Conservation (phyloP, 1,140 invertebrate species). For the Neuroterus valhalla region DNA sequence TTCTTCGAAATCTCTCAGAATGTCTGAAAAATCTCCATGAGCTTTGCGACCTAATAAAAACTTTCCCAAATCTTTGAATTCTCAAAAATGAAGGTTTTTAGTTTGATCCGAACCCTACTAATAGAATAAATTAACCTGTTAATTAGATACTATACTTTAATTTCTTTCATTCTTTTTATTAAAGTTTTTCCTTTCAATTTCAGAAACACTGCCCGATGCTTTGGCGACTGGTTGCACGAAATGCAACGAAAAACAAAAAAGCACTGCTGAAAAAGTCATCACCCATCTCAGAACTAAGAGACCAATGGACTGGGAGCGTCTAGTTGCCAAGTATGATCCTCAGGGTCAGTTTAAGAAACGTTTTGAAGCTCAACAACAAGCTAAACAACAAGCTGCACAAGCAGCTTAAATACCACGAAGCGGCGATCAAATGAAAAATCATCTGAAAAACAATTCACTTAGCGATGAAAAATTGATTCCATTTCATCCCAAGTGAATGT, state of each 20-base stretch:
- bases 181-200: no score
- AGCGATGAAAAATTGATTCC: slow-evolving; percentile 34
- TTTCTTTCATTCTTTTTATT: no score
- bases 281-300: slow-evolving; percentile 65
- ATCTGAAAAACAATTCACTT: slow-evolving; percentile 12
- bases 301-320: slow-evolving; percentile 67
- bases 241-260: slow-evolving; percentile 71
- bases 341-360: slow-evolving; percentile 67
- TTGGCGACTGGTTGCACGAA: slow-evolving; percentile 66
- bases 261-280: slow-evolving; percentile 68
- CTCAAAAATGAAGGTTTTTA: no score
- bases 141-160: no score
- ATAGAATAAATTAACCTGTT: no score
- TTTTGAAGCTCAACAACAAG: slow-evolving; percentile 53
- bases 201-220: slow-evolving; percentile 72
- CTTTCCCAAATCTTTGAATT: no score
- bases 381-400: no score
- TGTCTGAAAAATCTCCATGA: no score
- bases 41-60: no score
- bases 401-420: slow-evolving; percentile 23
- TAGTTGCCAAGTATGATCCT: slow-evolving; percentile 71
- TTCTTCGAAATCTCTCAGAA: no score
- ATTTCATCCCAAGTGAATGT: slow-evolving; percentile 34
- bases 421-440: slow-evolving; percentile 35
- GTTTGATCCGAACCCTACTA: no score